phyloP scores from a whole-genome alignment of 2,797 vertebrate species.

The Cetoscarus ocellatus region DNA sequence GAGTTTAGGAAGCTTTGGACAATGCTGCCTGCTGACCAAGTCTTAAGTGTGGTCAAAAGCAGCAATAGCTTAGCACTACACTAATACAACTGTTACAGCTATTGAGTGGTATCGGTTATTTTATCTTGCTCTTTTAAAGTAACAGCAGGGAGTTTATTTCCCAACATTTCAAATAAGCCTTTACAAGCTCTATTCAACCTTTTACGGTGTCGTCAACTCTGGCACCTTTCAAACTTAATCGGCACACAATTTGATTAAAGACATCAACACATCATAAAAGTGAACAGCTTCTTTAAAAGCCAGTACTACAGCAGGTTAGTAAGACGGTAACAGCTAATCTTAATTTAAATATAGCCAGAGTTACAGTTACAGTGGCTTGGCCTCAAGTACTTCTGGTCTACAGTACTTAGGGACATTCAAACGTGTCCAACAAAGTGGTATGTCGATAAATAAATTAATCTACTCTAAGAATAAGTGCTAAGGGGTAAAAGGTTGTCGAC shows the following conservation, averaged over 20 bases:
- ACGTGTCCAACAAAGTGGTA: conserved; percentile 56
- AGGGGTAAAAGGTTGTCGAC: conserved; percentile 29
- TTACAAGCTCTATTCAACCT: conserved; percentile 32
- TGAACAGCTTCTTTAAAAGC: conserved; percentile 46
- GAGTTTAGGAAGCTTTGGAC: background rate
- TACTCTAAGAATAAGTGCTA: conserved; percentile 67
- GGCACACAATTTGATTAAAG: conserved; percentile 34
- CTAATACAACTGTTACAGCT: background rate
- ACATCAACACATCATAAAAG: conserved; percentile 37
- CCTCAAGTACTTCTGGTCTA: conserved; percentile 58
- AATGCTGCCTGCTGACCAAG: background rate
- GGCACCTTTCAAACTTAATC: conserved; percentile 25
- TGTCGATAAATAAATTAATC: conserved; percentile 39
- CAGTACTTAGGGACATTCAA: conserved; percentile 72
- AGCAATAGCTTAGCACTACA: background rate
- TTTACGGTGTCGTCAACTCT: conserved; percentile 22
- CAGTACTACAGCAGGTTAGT: conserved; percentile 57
- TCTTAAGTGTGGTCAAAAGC: background rate
- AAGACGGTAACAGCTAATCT: conserved; percentile 36
- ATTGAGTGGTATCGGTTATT: background rate
- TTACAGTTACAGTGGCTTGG: conserved; percentile 57
- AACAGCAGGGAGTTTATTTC: background rate
- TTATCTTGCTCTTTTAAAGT: background rate
- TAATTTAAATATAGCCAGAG: conserved; percentile 52
- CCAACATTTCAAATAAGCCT: conserved; percentile 7